Evolutionary conservation across 2,113 vertebrate genomes (phyloP), one percentile per base, ranked within the genome.

Genomic region (Spea bombifrons): DNA sequence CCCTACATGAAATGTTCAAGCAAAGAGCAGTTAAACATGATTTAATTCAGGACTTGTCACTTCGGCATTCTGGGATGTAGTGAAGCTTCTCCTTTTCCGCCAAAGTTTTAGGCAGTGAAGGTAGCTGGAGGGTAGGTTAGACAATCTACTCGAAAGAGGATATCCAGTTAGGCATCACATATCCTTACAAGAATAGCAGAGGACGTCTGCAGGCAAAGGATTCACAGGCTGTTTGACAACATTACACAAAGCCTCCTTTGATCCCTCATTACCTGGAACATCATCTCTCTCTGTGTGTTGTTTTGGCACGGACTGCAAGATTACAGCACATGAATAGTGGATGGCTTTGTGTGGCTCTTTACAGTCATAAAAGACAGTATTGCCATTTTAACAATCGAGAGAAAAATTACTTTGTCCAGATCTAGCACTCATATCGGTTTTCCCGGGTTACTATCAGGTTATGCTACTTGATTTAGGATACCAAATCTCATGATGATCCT

Each of bases 191-290:
- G 71, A 80, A 80, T 68, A 74, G 78, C 47, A 68, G 71, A 59
- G 78, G 61, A 68, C 65, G 64, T 80, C 78, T 53, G 65, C 78
- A 74, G 78, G 78, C 78, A 80, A 53, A 66, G 71, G 64, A 74
- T 80, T 80, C 78, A 74, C 64, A 63, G 78, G 65, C 49, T 80
- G 78, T 80, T 80, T 80, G 78, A 80, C 78, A 80, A 80, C 78
- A 80, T 74, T 66, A 80, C 64, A 80, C 71, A 80, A 80, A 80
- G 78, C 71, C 78, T 17, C 73, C 78, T 80, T 80, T 80, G 78
- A 80, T 80, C 71, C 71, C 74, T 80, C 64, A 80, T 80, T 73
- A 80, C 78, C 71, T 80, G 78, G 78, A 74, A 80, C 78, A 80
- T 80, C 78, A 73, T 80, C 71, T 80, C 71, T 80, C 76, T 72